Percentiles rank a stretch among this genome's conserved stretches.
Evolutionary conservation across 2,888 invertebrate species (phyloP).

Genomic region (Platycheirus rosarum): DNA sequence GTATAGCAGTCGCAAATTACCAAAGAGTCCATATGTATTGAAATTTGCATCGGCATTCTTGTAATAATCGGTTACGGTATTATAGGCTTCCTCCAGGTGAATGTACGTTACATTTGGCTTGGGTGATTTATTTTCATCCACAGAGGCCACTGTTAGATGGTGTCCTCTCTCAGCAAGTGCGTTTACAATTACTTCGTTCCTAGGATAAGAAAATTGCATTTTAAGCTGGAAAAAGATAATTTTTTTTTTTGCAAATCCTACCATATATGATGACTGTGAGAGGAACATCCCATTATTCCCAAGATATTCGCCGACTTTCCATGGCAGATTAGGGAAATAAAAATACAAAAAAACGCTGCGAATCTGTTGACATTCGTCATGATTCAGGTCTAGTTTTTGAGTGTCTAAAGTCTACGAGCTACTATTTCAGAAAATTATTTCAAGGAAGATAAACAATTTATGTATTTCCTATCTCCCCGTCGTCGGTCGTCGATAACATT

Average conservation of each 20-base stretch:
- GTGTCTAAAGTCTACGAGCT: neutral
- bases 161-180: slow-evolving; percentile 48
- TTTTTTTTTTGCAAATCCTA: neutral
- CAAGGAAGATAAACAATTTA: neutral
- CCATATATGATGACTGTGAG: slow-evolving; percentile 62
- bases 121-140: slow-evolving; percentile 28
- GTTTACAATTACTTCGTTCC: slow-evolving; percentile 56
- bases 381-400: neutral
- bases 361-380: slow-evolving; percentile 11
- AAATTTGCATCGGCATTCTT: slow-evolving; percentile 11
- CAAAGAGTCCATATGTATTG: slow-evolving; percentile 11
- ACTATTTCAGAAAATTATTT: neutral
- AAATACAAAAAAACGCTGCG: neutral
- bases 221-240: neutral
- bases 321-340: slow-evolving; percentile 33
- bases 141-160: slow-evolving; percentile 35
- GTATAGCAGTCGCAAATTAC: slow-evolving; percentile 35
- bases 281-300: slow-evolving; percentile 57
- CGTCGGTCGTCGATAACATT: too few relatives aligned
- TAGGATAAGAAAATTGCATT: neutral
- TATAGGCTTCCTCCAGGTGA: slow-evolving; percentile 75
- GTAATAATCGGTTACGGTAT: slow-evolving; percentile 17
- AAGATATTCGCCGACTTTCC: slow-evolving; percentile 47
- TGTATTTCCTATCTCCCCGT: neutral
- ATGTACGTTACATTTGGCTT: slow-evolving; percentile 73